Conservation (phyloP, 2,888 invertebrate species). For the Drosophila mettleri region DNA sequence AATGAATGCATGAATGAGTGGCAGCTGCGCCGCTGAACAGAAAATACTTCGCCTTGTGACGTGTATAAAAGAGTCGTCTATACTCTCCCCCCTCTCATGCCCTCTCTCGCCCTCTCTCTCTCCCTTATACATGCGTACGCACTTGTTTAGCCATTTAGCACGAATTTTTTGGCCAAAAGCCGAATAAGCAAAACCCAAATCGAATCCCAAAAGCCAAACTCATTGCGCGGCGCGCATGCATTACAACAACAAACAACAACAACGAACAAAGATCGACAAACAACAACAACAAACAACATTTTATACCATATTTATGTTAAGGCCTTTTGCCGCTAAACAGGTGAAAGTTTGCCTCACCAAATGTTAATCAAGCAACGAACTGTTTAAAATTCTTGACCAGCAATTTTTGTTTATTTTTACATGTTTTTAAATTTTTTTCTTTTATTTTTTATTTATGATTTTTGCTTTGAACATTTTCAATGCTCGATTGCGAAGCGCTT, state of each 20-base stretch:
- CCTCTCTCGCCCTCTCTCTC: not conserved
- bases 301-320: conserved; percentile 78
- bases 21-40: conserved; percentile 46
- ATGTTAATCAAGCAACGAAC: conserved; percentile 46
- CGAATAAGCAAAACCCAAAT: conserved; percentile 28
- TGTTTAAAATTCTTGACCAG: conserved; percentile 67
- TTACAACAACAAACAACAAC: conserved; percentile 19
- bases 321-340: conserved; percentile 72
- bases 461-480: conserved; percentile 24
- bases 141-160: conserved; percentile 64
- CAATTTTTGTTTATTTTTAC: conserved; percentile 15
- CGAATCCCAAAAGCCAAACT: conserved; percentile 29
- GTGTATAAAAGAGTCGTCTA: conserved; percentile 36
- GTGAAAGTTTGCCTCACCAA: conserved; percentile 70
- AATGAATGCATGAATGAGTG: conserved; percentile 45
- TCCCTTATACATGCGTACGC: conserved; percentile 59
- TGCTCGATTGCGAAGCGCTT: not conserved
- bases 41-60: conserved; percentile 14
- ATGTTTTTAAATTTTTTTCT: conserved; percentile 21
- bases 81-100: not conserved
- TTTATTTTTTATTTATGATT: conserved; percentile 30
- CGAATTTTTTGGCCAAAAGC: conserved; percentile 44
- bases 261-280: not conserved
- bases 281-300: conserved; percentile 19
- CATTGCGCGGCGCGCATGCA: conserved; percentile 31